Conservation (phyloP, 1,140 invertebrate species). For the Drosophila pruinosa region DNA sequence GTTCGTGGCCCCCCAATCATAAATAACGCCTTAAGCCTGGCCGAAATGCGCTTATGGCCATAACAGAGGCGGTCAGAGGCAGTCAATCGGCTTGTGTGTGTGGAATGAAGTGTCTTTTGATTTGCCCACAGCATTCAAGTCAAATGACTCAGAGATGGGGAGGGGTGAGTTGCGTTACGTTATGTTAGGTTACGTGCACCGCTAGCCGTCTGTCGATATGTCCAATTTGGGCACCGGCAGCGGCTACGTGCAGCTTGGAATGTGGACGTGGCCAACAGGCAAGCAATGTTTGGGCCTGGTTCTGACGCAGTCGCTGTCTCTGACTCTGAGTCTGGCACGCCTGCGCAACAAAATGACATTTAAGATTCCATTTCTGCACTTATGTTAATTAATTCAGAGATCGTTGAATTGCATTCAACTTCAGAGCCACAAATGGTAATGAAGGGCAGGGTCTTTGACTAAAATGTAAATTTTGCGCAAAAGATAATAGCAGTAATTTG, state of each 20-base stretch:
- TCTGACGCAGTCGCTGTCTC: not conserved
- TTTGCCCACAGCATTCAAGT: slow-evolving; percentile 3
- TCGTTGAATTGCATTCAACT: slow-evolving; percentile 38
- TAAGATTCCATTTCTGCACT: slow-evolving; percentile 35
- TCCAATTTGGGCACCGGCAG: slow-evolving; percentile 11
- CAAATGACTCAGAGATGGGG: not conserved
- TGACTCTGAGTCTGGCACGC: slow-evolving; percentile 16
- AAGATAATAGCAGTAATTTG: slow-evolving; percentile 42
- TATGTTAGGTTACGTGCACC: slow-evolving; percentile 4
- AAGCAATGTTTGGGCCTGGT: not conserved
- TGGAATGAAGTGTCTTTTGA: slow-evolving; percentile 39
- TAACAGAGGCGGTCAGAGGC: slow-evolving; percentile 28
- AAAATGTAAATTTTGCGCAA: slow-evolving; percentile 3
- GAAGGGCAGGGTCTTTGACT: slow-evolving; percentile 23
- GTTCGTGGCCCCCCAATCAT: slow-evolving; percentile 18
- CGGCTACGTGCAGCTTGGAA: slow-evolving; percentile 32
- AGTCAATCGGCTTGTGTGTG: slow-evolving; percentile 2
- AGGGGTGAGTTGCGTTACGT: not conserved
- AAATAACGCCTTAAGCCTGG: slow-evolving; percentile 44
- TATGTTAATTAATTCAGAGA: slow-evolving; percentile 50
- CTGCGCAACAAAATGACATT: slow-evolving; percentile 35
- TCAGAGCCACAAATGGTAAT: slow-evolving; percentile 38
- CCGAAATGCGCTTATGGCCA: slow-evolving; percentile 29
- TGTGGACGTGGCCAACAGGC: slow-evolving; percentile 41
- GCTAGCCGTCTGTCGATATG: slow-evolving; percentile 10